phyloP scores from a whole-genome alignment of 2,888 invertebrate genomes.

The Caenorhabditis drosophilae region DNA sequence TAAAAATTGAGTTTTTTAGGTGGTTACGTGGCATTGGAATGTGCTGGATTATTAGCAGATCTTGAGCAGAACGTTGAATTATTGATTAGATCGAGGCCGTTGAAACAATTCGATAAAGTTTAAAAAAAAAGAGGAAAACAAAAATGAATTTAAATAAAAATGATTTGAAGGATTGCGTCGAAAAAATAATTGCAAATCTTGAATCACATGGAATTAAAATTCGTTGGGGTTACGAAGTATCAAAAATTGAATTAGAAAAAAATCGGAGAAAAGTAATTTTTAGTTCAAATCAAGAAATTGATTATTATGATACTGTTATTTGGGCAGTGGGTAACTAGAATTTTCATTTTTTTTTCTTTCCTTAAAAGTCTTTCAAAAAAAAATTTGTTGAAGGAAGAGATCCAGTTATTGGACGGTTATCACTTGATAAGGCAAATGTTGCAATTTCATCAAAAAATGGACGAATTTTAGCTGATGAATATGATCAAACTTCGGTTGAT shows the following conservation, averaged over 20 bases:
- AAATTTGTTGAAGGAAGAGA: too few relatives aligned
- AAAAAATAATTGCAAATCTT: slow-evolving; percentile 72
- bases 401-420: slow-evolving; percentile 11
- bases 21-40: slow-evolving; percentile 74
- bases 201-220: slow-evolving; percentile 71
- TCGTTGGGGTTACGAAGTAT: slow-evolving; percentile 55
- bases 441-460: slow-evolving; percentile 12
- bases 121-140: background rate
- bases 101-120: slow-evolving; percentile 74
- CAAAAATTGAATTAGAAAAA: slow-evolving; percentile 12
- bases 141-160: background rate
- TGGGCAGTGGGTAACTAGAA: slow-evolving; percentile 54
- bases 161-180: slow-evolving; percentile 71
- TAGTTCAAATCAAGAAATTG: slow-evolving; percentile 8
- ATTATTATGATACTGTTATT: slow-evolving; percentile 42
- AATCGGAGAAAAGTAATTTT: slow-evolving; percentile 10
- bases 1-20: background rate
- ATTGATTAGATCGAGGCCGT: slow-evolving; percentile 73
- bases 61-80: slow-evolving; percentile 70
- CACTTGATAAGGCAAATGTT: slow-evolving; percentile 19
- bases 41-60: slow-evolving; percentile 74
- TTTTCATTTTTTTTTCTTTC: too few relatives aligned
- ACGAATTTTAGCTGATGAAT: slow-evolving; percentile 71
- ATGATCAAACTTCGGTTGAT: slow-evolving; percentile 76
- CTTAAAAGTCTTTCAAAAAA: too few relatives aligned